Conservation (phyloP, 2,113 vertebrate genomes). For the Colius striatus region DNA sequence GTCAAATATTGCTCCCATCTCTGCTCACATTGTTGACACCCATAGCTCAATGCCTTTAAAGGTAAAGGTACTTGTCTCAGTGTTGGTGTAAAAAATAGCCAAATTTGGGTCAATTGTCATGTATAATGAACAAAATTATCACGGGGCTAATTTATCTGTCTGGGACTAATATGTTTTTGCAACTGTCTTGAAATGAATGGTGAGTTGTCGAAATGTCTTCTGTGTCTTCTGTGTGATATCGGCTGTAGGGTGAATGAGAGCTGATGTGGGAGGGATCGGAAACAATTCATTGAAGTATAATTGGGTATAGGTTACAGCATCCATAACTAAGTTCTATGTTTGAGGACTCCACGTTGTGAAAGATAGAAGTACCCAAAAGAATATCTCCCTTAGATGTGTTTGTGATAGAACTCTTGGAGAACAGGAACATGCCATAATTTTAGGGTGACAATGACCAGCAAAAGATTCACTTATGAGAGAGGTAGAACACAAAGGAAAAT, state of each 20-base stretch:
- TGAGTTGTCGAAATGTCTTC: background rate
- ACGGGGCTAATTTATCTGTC: background rate
- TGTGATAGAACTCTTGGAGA: background rate
- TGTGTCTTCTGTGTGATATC: background rate
- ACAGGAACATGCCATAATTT: background rate
- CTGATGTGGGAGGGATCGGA: background rate
- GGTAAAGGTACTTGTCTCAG: background rate
- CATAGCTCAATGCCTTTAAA: background rate
- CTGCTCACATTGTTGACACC: background rate
- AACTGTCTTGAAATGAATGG: background rate
- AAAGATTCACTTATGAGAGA: background rate
- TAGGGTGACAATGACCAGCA: background rate
- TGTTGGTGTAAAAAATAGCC: background rate
- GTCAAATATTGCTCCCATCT: background rate
- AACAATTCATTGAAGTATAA: background rate
- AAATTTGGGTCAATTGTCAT: background rate
- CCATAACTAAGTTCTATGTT: background rate
- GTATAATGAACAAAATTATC: background rate
- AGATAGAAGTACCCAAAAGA: background rate
- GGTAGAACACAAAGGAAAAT: background rate
- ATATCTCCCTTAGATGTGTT: background rate
- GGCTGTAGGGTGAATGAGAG: background rate
- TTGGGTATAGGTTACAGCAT: background rate
- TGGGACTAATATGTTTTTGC: background rate
- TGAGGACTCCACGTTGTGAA: background rate